Percentiles rank a stretch among this genome's conserved stretches.
Conservation (phyloP, 2,888 invertebrate species). For the Deroplatys truncata region DNA sequence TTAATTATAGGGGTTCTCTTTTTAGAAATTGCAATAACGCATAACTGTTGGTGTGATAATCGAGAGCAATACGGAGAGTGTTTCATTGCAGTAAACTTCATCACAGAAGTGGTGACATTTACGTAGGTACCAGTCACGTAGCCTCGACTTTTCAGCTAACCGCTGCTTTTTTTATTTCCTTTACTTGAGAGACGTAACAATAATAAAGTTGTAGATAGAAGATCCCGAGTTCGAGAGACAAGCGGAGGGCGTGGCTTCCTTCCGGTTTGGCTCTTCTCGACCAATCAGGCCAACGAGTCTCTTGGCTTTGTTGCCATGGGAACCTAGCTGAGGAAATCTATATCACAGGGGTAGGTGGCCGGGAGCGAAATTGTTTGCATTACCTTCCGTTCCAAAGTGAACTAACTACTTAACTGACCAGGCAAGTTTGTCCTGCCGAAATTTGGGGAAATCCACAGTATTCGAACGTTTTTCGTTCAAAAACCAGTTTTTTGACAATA, state of each 20-base stretch:
- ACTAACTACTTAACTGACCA: background rate
- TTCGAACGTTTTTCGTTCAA: too few relatives aligned
- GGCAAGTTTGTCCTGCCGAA: too few relatives aligned
- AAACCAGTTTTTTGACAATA: too few relatives aligned
- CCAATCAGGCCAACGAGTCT: background rate
- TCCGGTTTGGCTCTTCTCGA: background rate
- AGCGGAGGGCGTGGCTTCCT: constrained; percentile 10
- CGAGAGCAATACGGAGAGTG: background rate
- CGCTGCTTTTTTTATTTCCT: background rate
- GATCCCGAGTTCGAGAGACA: background rate
- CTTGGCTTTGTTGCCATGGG: constrained; percentile 10
- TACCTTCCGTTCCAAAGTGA: background rate
- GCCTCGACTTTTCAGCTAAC: background rate
- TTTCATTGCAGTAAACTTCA: background rate
- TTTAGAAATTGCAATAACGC: too few relatives aligned
- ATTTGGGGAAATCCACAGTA: too few relatives aligned
- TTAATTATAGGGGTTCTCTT: background rate
- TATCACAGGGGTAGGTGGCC: background rate
- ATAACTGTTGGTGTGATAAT: background rate
- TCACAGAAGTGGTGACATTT: background rate
- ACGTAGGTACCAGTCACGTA: background rate
- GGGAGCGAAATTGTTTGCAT: background rate
- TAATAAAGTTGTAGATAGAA: background rate
- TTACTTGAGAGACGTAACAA: background rate
- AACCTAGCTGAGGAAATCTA: constrained; percentile 11